Percentiles rank a stretch among this genome's conserved stretches.
phyloP scores from a whole-genome alignment of 2,113 vertebrate species.

The Ophthalmolycus amberensis region DNA sequence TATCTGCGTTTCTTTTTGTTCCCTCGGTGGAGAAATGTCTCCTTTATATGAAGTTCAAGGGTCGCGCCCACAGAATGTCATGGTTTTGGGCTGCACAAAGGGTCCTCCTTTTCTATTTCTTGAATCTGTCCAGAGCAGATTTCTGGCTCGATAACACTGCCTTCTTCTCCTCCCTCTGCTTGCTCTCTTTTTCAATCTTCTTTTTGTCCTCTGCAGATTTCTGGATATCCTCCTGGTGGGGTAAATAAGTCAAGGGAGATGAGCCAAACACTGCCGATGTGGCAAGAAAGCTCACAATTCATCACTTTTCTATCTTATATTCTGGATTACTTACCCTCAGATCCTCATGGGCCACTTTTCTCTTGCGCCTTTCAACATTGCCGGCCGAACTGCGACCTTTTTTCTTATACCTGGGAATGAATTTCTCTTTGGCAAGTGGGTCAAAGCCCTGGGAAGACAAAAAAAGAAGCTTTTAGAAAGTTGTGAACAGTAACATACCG shows the following conservation, averaged over 20 bases:
- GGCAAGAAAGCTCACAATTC: neutral
- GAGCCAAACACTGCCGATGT: neutral
- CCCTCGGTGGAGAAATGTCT: neutral
- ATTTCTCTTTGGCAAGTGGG: slow-evolving; percentile 84
- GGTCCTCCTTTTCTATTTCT: slow-evolving; percentile 68
- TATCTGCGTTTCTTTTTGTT: slow-evolving; percentile 9
- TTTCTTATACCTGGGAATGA: slow-evolving; percentile 84
- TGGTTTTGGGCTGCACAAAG: slow-evolving; percentile 43
- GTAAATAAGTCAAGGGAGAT: slow-evolving; percentile 10
- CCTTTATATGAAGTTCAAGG: slow-evolving; percentile 60
- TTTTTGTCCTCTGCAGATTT: slow-evolving; percentile 78
- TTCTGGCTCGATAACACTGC: slow-evolving; percentile 11
- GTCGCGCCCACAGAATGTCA: slow-evolving; percentile 48
- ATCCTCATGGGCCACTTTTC: slow-evolving; percentile 86
- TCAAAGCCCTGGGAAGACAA: slow-evolving; percentile 86
- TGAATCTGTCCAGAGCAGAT: slow-evolving; percentile 89
- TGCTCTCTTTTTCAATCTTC: slow-evolving; percentile 55
- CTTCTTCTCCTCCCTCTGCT: slow-evolving; percentile 42
- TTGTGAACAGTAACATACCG: neutral
- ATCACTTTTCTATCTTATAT: neutral
- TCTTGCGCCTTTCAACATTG: slow-evolving; percentile 86
- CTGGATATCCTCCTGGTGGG: slow-evolving; percentile 81
- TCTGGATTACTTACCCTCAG: slow-evolving; percentile 82
- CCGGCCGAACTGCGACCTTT: slow-evolving; percentile 88
- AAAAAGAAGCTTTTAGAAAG: slow-evolving; percentile 2